These are phyloP conservation scores for Tigriopus californicus DNA, from an alignment of 2,888 invertebrate genomes.

Conservation along the genomic window DNA sequence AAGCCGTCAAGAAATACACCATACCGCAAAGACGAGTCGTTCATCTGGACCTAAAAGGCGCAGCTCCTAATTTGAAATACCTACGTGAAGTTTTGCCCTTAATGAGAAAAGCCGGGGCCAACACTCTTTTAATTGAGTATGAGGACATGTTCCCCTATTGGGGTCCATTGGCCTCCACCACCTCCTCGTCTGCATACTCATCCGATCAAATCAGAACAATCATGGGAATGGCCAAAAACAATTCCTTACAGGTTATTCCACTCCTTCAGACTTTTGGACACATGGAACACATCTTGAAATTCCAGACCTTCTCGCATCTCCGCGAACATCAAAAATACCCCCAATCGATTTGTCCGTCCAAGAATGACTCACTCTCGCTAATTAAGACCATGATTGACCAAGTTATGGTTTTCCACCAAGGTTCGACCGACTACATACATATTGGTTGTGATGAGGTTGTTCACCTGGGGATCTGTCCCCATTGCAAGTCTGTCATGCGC, in stretches of 20 bases:
- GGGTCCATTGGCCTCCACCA: slow-evolving; percentile 27
- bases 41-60: slow-evolving; percentile 36
- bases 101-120: slow-evolving; percentile 24
- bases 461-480: slow-evolving; percentile 45
- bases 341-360: slow-evolving; percentile 35
- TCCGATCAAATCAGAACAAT: slow-evolving; percentile 23
- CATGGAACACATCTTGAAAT: slow-evolving; percentile 50
- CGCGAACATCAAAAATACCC: slow-evolving; percentile 46
- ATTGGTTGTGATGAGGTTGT: slow-evolving; percentile 38
- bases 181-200: slow-evolving; percentile 28
- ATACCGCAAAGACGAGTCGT: slow-evolving; percentile 23
- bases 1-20: neutral
- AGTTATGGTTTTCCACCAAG: slow-evolving; percentile 21
- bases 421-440: slow-evolving; percentile 27
- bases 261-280: slow-evolving; percentile 36
- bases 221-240: slow-evolving; percentile 23
- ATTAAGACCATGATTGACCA: slow-evolving; percentile 26
- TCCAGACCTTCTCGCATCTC: slow-evolving; percentile 41
- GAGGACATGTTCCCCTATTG: slow-evolving; percentile 42
- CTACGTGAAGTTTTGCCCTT: slow-evolving; percentile 21
- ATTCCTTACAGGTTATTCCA: slow-evolving; percentile 36
- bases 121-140: slow-evolving; percentile 39
- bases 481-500: slow-evolving; percentile 28
- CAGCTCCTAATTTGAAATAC: slow-evolving; percentile 31
- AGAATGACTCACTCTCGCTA: slow-evolving; percentile 25